Evolutionary conservation across 1,140 invertebrate species (phyloP).

Genomic region (Drosophila ananassae): DNA sequence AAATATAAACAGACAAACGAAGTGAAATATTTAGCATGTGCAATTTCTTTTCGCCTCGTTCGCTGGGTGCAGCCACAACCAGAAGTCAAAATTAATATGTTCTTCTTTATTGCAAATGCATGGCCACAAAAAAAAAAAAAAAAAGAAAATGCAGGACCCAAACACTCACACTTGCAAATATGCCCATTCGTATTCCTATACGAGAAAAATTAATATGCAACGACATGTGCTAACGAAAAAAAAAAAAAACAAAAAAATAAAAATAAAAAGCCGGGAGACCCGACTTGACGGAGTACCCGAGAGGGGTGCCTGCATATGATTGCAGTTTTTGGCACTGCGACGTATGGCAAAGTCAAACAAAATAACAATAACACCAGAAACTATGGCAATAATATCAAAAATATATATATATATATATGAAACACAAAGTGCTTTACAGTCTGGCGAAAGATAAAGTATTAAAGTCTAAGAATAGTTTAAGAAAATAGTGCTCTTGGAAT

Average conservation of each 20-base stretch:
- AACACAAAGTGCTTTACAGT: too few relatives aligned
- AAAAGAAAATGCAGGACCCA: conserved; percentile 24
- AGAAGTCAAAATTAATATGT: conserved; percentile 82
- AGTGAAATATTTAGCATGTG: conserved; percentile 73
- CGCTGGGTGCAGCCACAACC: conserved; percentile 68
- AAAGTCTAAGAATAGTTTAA: too few relatives aligned
- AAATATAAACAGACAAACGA: conserved; percentile 32
- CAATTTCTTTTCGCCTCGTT: conserved; percentile 39
- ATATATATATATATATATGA: conserved; percentile 13
- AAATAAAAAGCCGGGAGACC: conserved; percentile 28
- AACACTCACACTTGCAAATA: conserved; percentile 20
- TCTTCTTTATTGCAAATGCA: conserved; percentile 80
- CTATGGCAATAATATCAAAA: conserved; percentile 35
- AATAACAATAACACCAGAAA: conserved; percentile 65
- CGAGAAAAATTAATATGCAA: conserved; percentile 74
- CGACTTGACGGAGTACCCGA: conserved; percentile 6
- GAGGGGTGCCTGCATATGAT: conserved; percentile 59
- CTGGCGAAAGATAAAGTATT: too few relatives aligned
- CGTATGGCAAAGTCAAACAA: conserved; percentile 70
- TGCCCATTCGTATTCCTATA: conserved; percentile 19
- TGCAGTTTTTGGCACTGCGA: conserved; percentile 71
- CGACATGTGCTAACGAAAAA: conserved; percentile 71
- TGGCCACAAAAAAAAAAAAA: conserved; percentile 42
- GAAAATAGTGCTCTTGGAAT: too few relatives aligned
- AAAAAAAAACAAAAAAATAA: conserved; percentile 5